Conservation (phyloP, 2,797 vertebrate species). For the Ctenochaetus hawaiiensis region DNA sequence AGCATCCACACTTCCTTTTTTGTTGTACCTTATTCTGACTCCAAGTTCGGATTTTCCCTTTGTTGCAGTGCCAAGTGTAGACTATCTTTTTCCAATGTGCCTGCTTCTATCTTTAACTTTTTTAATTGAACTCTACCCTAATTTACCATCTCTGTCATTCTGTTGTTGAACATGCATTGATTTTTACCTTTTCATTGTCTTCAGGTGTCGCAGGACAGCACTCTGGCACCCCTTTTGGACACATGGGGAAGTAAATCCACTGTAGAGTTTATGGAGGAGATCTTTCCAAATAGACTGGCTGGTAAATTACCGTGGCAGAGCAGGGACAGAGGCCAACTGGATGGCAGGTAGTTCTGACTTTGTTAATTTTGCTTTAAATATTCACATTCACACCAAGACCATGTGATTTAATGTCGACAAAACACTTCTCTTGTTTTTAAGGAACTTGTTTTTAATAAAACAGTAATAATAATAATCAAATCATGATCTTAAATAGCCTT, state of each 20-base stretch:
- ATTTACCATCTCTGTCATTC: background rate
- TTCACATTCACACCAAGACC: background rate
- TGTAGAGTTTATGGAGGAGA: conserved; percentile 93
- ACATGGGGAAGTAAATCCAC: conserved; percentile 91
- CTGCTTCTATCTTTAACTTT: background rate
- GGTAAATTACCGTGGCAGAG: conserved; percentile 71
- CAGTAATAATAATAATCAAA: background rate
- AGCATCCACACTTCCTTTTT: background rate
- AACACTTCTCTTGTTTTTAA: background rate
- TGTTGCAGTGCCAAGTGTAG: background rate
- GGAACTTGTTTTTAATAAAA: background rate
- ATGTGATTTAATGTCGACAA: background rate
- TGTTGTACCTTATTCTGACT: background rate
- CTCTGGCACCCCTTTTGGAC: conserved; percentile 90
- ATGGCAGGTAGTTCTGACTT: conserved; percentile 70
- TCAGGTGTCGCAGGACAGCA: conserved; percentile 84
- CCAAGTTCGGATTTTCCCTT: background rate
- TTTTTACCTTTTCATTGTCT: background rate
- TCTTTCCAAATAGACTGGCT: conserved; percentile 84
- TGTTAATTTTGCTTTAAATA: background rate
- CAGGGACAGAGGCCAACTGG: conserved; percentile 62
- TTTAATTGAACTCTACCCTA: background rate
- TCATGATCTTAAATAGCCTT: background rate
- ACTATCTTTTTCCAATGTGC: background rate
- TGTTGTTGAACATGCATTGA: background rate